Evolutionary conservation across 2,113 vertebrate species (phyloP).

Genomic region (Nothoprocta perdicaria): DNA sequence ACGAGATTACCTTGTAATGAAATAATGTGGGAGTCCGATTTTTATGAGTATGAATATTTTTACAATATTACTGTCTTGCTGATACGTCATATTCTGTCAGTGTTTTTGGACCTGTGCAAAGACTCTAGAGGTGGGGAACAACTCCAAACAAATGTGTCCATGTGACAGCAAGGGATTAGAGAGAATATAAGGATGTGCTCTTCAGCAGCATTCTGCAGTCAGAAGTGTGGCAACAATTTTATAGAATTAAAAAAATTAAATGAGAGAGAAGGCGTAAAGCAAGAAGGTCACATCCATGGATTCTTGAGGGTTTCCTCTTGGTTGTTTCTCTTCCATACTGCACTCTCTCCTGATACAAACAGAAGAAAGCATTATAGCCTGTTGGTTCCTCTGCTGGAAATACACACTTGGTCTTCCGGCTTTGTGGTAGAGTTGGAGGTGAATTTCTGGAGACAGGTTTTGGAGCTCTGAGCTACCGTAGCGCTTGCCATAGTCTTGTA

Average conservation of each 20-base stretch:
- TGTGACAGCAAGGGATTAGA: conserved; percentile 47
- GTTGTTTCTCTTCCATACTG: conserved; percentile 37
- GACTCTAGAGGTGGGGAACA: background rate
- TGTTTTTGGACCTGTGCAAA: background rate
- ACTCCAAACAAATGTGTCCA: background rate
- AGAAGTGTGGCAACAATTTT: conserved; percentile 27
- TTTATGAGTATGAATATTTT: background rate
- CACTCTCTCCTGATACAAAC: background rate
- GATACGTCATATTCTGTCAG: background rate
- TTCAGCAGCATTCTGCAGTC: conserved; percentile 46
- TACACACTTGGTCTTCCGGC: conserved; percentile 18
- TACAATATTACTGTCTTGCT: background rate
- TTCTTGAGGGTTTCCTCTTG: conserved; percentile 42
- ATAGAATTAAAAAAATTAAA: background rate
- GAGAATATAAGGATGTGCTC: conserved; percentile 37
- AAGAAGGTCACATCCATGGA: conserved; percentile 52
- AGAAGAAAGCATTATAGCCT: conserved; percentile 4
- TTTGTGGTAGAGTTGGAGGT: conserved; percentile 28
- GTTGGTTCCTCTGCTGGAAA: conserved; percentile 24
- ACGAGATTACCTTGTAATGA: background rate
- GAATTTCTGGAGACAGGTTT: conserved; percentile 48
- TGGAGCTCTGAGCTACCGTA: conserved; percentile 5
- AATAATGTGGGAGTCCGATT: background rate
- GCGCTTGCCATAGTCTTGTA: background rate
- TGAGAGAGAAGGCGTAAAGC: background rate